A percentile compares a stretch with the other conserved stretches of the same genome.
Conservation (phyloP, 2,888 invertebrate species). For the Lampropteryx suffumata region DNA sequence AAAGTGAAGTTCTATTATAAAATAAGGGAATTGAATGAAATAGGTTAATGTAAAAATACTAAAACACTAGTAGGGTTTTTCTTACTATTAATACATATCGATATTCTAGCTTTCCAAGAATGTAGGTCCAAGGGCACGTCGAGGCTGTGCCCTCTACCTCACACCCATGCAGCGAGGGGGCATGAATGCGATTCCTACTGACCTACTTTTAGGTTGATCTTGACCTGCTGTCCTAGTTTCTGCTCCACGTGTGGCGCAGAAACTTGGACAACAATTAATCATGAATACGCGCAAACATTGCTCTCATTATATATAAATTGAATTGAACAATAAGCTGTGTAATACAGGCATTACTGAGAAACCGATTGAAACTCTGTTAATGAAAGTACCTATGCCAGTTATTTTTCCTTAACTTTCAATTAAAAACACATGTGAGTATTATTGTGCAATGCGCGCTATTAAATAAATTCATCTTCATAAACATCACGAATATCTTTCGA, state of each 20-base stretch:
- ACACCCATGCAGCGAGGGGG: slow-evolving; percentile 39
- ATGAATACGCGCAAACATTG: slow-evolving; percentile 20
- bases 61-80: too few relatives aligned
- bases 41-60: background rate
- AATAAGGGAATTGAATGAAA: background rate
- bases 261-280: slow-evolving; percentile 21
- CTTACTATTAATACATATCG: background rate
- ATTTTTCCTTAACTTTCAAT: background rate
- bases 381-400: background rate
- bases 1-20: too few relatives aligned
- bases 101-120: slow-evolving; percentile 3
- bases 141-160: slow-evolving; percentile 33
- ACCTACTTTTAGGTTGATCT: slow-evolving; percentile 67
- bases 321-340: too few relatives aligned
- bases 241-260: slow-evolving; percentile 20
- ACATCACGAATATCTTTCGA: slow-evolving; percentile 18
- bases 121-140: slow-evolving; percentile 46
- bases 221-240: slow-evolving; percentile 54
- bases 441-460: background rate
- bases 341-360: background rate
- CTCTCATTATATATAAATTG: background rate
- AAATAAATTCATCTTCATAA: slow-evolving; percentile 14
- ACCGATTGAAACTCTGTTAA: background rate
- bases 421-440: background rate
- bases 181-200: slow-evolving; percentile 58